These are phyloP conservation scores for Pammene fasciana DNA, from an alignment of 2,888 invertebrate species.

Conservation along the genomic window DNA sequence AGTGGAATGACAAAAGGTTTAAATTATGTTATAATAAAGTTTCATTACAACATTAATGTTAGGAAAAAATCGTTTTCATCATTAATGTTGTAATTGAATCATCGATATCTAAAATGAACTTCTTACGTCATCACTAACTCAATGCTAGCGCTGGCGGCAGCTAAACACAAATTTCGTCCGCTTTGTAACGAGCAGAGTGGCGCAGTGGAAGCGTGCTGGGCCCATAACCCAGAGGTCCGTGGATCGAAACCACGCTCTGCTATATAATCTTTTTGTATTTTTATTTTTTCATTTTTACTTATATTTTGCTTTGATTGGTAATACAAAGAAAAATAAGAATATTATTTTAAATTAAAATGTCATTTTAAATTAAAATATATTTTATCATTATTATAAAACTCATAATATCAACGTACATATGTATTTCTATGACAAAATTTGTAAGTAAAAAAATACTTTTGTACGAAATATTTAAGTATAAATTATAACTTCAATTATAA, in stretches of 20 bases:
- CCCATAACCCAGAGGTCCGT: constrained; percentile 95
- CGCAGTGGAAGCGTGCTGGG: constrained; percentile 92
- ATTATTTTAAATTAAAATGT: neutral
- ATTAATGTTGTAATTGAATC: too few relatives aligned
- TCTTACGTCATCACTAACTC: constrained; percentile 27
- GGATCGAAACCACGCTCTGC: constrained; percentile 90
- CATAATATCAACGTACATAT: too few relatives aligned
- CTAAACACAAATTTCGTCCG: constrained; percentile 48
- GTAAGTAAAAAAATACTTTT: too few relatives aligned
- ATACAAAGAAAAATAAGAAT: neutral
- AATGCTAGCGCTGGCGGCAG: neutral
- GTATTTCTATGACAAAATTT: too few relatives aligned
- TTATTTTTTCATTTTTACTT: constrained; percentile 15
- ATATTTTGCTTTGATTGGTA: neutral
- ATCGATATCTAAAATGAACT: constrained; percentile 22
- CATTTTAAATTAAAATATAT: too few relatives aligned
- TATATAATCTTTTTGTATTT: constrained; percentile 36
- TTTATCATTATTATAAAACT: too few relatives aligned
- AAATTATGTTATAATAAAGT: too few relatives aligned
- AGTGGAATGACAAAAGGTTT: too few relatives aligned
- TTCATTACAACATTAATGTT: too few relatives aligned
- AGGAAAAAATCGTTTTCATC: too few relatives aligned
- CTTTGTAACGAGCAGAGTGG: constrained; percentile 84
- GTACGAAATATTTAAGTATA: too few relatives aligned
- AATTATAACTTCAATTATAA: too few relatives aligned